Percentiles rank a stretch among this genome's conserved stretches.
These are phyloP conservation scores for Thinocorus orbignyianus DNA, from an alignment of 2,113 vertebrate genomes.

Conservation along the genomic window DNA sequence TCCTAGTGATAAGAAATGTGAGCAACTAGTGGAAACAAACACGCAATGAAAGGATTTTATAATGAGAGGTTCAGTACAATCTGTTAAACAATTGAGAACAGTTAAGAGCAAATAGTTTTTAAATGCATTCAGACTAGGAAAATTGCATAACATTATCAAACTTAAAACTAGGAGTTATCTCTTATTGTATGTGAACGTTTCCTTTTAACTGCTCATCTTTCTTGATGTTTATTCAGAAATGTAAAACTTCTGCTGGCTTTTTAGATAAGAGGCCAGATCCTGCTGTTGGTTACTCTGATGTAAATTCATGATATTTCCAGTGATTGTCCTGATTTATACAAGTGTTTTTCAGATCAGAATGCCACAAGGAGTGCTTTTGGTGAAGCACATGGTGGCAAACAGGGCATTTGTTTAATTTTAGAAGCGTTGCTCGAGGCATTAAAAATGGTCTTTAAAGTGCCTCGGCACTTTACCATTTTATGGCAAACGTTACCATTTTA, in stretches of 20 bases:
- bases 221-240: constrained; percentile 67
- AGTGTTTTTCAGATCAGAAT: background rate
- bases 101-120: constrained; percentile 77
- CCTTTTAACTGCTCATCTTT: constrained; percentile 51
- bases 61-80: constrained; percentile 88
- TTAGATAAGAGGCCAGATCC: constrained; percentile 33
- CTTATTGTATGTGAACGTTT: constrained; percentile 53
- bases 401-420: constrained; percentile 50
- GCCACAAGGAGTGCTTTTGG: background rate
- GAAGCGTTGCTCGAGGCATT: constrained; percentile 23
- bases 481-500: background rate
- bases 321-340: background rate
- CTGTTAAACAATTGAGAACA: constrained; percentile 95
- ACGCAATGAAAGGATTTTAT: constrained; percentile 89
- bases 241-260: constrained; percentile 58
- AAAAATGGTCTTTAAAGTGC: constrained; percentile 10
- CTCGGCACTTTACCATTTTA: constrained; percentile 9
- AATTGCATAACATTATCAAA: constrained; percentile 65
- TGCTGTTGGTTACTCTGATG: background rate
- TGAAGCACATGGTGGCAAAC: background rate
- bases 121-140: constrained; percentile 70
- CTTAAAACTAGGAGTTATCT: constrained; percentile 62
- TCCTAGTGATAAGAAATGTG: constrained; percentile 95
- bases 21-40: constrained; percentile 85
- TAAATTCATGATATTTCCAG: constrained; percentile 26